Base-by-base conservation (phyloP, 2,797 vertebrate genomes). In the Remorina albescens region DNA sequence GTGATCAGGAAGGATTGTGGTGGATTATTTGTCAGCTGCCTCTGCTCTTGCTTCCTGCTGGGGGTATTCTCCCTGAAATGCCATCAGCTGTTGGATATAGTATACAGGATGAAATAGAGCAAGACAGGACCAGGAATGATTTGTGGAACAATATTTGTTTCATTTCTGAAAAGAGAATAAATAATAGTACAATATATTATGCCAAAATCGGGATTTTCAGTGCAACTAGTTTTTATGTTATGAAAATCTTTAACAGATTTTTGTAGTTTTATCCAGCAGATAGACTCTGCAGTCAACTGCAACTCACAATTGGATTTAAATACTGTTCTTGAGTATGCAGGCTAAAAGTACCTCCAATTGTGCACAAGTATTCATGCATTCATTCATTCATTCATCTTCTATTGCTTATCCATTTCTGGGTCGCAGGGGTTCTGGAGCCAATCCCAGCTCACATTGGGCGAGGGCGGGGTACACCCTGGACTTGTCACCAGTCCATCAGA, bases 21-120 rank as follows among this genome's bases (percentile, higher is more conserved):
- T 39, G 67, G 78, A 70, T 80, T 80, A 82, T 78, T 75, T 49
- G 41, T 77, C 67, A 69, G 67, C 64, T 79, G 72, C 58, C 25
- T 62, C 34, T 49, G 36, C 28, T 19, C 67, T 18, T 62, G 53
- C 13, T 54, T 47, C 23, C 69, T 46, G 30, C 50, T 63, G 62
- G 74, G 68, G 13, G 42, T 72, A n/a, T 79, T 76, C 55, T 65
- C 41, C 59, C 58, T 1, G 2, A 81, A 82, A 82, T 84, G 68
- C 75, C 74, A 82, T 76, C 71, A 79, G 69, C 74, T 84, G 76
- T 73, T 64, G 23, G 62, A 68, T 34, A 26, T 19, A 63, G 34
- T 63, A 79, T 47, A 13, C 25, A 57, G 18, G 46, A 49, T 46
- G 21, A 30, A 21, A 41, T 6, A 4, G 12, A 60, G 26, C 12